These are phyloP conservation scores for Trissolcus basalis DNA, from an alignment of 1,140 invertebrate species.

Conservation along the genomic window DNA sequence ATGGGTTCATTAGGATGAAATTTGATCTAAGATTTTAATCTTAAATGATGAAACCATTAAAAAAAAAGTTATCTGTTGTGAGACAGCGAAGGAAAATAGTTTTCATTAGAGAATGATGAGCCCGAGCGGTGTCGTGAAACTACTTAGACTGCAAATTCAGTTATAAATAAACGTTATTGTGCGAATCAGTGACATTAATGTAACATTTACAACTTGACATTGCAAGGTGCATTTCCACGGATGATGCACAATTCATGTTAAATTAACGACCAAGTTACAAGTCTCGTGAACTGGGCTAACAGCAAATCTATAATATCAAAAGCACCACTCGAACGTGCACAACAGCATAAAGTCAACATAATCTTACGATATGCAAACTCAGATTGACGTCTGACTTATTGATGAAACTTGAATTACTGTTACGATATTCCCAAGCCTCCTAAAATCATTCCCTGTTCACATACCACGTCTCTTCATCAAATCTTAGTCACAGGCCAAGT, in stretches of 20 bases:
- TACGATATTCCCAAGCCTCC: conserved; percentile 3
- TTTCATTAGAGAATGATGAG: no score
- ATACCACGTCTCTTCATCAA: no score
- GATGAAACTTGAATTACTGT: conserved; percentile 9
- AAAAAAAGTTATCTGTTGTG: no score
- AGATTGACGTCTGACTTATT: conserved; percentile 36
- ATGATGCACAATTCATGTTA: conserved; percentile 38
- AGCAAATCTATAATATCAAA: conserved; percentile 50
- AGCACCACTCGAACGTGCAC: conserved; percentile 12
- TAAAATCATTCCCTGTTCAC: no score
- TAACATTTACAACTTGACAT: conserved; percentile 38
- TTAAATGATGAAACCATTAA: no score
- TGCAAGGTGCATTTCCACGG: conserved; percentile 21
- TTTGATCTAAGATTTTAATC: no score
- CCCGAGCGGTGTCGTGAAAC: no score
- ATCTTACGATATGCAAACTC: conserved; percentile 34
- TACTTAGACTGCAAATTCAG: conserved; percentile 1
- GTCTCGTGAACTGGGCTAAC: conserved; percentile 29
- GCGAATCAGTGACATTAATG: conserved; percentile 31
- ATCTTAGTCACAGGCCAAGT: no score
- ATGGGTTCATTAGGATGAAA: no score
- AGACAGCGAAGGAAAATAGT: no score
- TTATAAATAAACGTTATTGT: conserved; percentile 13
- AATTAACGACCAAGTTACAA: conserved; percentile 48
- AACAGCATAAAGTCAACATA: conserved; percentile 34